Percentiles rank a stretch among this genome's conserved stretches.
phyloP scores from a whole-genome alignment of 1,140 invertebrate species.

The Diorhabda elongata region DNA sequence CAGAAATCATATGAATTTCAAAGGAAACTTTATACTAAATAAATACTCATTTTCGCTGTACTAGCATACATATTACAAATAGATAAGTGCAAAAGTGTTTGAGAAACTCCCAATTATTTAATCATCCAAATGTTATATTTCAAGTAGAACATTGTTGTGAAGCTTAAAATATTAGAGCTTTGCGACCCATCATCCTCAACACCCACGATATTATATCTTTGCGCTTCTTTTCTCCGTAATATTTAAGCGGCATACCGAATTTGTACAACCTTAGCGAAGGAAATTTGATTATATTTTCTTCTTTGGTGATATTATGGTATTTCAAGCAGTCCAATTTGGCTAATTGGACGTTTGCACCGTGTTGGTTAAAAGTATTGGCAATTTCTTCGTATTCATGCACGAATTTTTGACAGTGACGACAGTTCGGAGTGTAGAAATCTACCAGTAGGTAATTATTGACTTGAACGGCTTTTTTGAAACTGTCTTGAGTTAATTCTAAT shows the following conservation, averaged over 20 bases:
- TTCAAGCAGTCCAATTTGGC: constrained; percentile 1
- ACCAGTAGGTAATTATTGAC: constrained; percentile 12
- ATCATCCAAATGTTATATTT: too few species aligned
- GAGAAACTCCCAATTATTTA: too few species aligned
- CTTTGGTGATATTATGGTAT: constrained; percentile 1
- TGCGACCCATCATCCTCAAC: neutral
- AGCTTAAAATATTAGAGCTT: too few species aligned
- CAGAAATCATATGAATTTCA: too few species aligned
- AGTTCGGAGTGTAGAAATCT: constrained; percentile 14
- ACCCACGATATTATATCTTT: constrained; percentile 11
- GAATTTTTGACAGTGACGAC: constrained; percentile 10
- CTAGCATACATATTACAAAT: too few species aligned
- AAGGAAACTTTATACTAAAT: too few species aligned
- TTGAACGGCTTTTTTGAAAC: neutral
- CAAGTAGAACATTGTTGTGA: too few species aligned
- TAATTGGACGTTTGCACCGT: neutral
- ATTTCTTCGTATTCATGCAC: constrained; percentile 7
- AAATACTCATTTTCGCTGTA: too few species aligned
- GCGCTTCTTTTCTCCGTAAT: constrained; percentile 9
- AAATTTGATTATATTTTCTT: constrained; percentile 7
- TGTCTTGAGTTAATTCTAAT: constrained; percentile 1
- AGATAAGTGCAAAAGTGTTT: too few species aligned
- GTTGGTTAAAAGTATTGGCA: neutral
- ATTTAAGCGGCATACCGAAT: constrained; percentile 3
- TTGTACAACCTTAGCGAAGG: constrained; percentile 12